Evolutionary conservation across 1,140 invertebrate genomes (phyloP), one percentile per base, ranked within the genome.

Genomic region (Zophobas atratus): DNA sequence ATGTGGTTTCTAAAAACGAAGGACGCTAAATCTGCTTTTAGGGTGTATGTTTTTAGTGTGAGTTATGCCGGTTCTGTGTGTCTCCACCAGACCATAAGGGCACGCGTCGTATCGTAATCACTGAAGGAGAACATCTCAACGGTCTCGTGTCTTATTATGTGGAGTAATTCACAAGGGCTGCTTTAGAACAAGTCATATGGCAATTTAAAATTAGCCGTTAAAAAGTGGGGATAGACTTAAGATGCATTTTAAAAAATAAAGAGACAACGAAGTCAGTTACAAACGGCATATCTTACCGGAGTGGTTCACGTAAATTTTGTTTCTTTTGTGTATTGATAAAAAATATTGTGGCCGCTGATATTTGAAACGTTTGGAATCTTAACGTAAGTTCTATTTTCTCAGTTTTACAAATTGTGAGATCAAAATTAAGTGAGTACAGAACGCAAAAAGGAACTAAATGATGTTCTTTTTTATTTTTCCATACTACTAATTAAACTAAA

Each of bases 71-170:
- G 20, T 20, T 20, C 20, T 20, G 78, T 79, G 77, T 70, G 48
- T 56, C 60, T 53, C 56, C 82, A 83, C 1, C 78, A 51, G 72
- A 84, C 81, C 83, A 83, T 84, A 78, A 75, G 63, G 80, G 81
- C 82, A 83, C 81, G 75, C 56, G 82, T 60, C 77, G 56, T 71
- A 70, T 63, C 56, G 60, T 48, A 81, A 79, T 77, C 84, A 82
- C 79, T 79, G 77, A 82, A 84, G 83, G 79, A 84, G 78, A 82
- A 85, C 83, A 81, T 78, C 79, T 80, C 76, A 85, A 85, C 84
- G 82, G 83, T 84, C 84, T 79, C 76, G 80, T 83, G 81, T 75
- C 82, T 81, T 82, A 80, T 82, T 63, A 53, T 71, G 33, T 67
- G 60, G 35, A 36, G 56, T 60, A 67, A 67, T 67, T 67, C 60